phyloP scores from a whole-genome alignment of 2,113 vertebrate species.

The Crotalus tigris region DNA sequence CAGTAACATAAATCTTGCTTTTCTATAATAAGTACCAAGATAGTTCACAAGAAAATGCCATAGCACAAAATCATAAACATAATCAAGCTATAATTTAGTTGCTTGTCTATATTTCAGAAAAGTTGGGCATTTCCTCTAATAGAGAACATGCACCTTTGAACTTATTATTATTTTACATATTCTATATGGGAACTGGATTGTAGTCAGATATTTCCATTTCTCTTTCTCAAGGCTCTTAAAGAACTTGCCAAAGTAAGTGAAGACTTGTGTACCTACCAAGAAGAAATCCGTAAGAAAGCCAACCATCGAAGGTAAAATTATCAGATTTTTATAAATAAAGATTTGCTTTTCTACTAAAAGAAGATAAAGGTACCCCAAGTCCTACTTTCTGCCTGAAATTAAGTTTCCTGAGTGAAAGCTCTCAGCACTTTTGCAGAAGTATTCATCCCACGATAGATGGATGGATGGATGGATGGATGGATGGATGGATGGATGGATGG shows the following conservation, averaged over 20 bases:
- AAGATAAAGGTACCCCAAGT: not conserved
- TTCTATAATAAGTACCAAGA: not conserved
- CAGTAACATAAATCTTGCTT: not conserved
- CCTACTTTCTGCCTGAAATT: not conserved
- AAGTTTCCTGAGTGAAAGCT: not conserved
- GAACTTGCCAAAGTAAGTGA: constrained; percentile 96
- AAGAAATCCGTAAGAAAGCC: constrained; percentile 84
- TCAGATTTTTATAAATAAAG: constrained; percentile 5
- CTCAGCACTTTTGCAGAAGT: not conserved
- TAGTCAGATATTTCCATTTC: constrained; percentile 52
- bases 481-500: too few relatives aligned
- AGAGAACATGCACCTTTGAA: not conserved
- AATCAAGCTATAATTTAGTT: not conserved
- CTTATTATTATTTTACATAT: constrained; percentile 20
- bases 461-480: too few relatives aligned
- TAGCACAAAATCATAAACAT: not conserved
- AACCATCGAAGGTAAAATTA: constrained; percentile 76
- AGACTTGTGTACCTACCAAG: constrained; percentile 95
- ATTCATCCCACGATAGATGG: not conserved
- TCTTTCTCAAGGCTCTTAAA: constrained; percentile 84
- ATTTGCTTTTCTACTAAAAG: not conserved
- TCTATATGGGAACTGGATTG: constrained; percentile 13
- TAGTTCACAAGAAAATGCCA: not conserved
- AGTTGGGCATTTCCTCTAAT: not conserved
- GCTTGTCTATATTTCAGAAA: not conserved